Evolutionary conservation across 2,113 vertebrate genomes (phyloP).

Genomic region (Tychaedon coryphoeus): DNA sequence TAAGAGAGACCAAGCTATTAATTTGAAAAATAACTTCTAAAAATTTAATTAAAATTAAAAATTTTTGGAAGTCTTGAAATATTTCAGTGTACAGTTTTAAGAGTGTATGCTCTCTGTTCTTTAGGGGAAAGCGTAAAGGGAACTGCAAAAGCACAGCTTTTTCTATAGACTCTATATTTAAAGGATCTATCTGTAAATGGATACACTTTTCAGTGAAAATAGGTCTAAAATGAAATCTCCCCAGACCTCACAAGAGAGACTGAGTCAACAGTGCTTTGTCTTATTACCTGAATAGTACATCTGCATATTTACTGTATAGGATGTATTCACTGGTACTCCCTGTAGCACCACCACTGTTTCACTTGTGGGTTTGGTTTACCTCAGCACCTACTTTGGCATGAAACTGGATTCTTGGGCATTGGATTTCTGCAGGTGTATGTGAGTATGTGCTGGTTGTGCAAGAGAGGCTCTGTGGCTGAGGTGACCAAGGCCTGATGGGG

Average conservation of each 20-base stretch:
- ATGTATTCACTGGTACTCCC: background rate
- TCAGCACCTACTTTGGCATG: background rate
- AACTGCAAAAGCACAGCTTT: background rate
- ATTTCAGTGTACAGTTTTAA: background rate
- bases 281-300: background rate
- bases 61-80: background rate
- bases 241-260: background rate
- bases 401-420: background rate
- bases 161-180: background rate
- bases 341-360: background rate
- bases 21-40: background rate
- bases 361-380: background rate
- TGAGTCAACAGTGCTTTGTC: background rate
- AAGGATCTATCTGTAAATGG: background rate
- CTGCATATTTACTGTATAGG: background rate
- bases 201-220: background rate
- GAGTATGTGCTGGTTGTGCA: background rate
- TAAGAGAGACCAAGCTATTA: background rate
- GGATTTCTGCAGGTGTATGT: background rate
- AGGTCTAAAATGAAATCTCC: background rate
- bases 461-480: background rate
- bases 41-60: background rate
- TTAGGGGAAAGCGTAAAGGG: background rate
- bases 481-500: background rate
- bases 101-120: background rate